These are phyloP conservation scores for Ecliptopera silaceata DNA, from an alignment of 2,888 invertebrate species.

Conservation along the genomic window DNA sequence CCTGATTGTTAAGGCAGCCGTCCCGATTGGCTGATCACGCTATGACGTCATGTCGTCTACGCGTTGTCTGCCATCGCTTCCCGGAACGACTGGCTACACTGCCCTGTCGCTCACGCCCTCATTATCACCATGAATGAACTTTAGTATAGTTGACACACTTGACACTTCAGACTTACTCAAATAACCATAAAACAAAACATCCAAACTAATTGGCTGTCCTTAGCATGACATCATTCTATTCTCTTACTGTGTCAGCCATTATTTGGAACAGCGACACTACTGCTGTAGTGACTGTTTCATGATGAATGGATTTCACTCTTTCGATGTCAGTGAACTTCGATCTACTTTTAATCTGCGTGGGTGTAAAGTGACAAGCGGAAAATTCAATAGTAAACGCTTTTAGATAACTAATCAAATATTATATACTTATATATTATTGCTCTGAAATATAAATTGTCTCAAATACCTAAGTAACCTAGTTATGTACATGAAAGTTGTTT, in stretches of 20 bases:
- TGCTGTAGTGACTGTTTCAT: conserved; percentile 66
- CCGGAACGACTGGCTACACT: conserved; percentile 70
- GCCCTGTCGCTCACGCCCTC: conserved; percentile 63
- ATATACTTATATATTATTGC: too few species aligned
- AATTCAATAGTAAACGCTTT: conserved; percentile 45
- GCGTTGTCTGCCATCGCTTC: conserved; percentile 74
- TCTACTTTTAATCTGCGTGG: conserved; percentile 67
- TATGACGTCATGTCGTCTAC: conserved; percentile 76
- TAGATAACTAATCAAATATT: conserved; percentile 26
- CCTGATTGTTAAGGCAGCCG: conserved; percentile 43
- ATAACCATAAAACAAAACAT: conserved; percentile 37
- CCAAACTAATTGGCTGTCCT: conserved; percentile 55
- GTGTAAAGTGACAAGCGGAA: conserved; percentile 62
- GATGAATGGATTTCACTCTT: conserved; percentile 76
- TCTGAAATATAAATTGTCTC: too few species aligned
- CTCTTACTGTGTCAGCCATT: conserved; percentile 62
- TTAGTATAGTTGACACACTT: conserved; percentile 37
- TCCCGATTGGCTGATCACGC: conserved; percentile 67
- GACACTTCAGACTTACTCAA: conserved; percentile 36
- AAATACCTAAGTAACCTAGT: too few species aligned
- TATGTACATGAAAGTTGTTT: too few species aligned
- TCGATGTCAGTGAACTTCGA: conserved; percentile 75
- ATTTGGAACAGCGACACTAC: conserved; percentile 60
- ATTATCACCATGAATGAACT: conserved; percentile 68
- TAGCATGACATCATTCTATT: conserved; percentile 59